These are phyloP conservation scores for Platichthys flesus DNA, from an alignment of 2,113 vertebrate species.

Conservation along the genomic window DNA sequence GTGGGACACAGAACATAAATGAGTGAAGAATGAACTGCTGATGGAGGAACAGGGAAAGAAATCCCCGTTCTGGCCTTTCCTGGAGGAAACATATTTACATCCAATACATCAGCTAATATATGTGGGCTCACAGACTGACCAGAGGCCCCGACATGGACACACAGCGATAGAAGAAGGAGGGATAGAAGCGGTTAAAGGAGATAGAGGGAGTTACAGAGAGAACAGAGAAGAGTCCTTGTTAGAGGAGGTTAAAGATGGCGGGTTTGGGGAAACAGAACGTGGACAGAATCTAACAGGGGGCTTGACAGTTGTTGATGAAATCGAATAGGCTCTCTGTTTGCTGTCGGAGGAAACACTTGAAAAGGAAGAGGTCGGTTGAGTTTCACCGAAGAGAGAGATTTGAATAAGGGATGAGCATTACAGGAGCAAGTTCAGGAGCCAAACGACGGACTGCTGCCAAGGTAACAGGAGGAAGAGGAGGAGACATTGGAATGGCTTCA, in stretches of 20 bases:
- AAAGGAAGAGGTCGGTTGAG: constrained; percentile 43
- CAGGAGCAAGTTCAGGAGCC: constrained; percentile 54
- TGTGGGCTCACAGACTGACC: constrained; percentile 67
- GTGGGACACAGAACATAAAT: constrained; percentile 52
- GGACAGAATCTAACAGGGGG: constrained; percentile 44
- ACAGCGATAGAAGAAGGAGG: constrained; percentile 30
- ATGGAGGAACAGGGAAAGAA: constrained; percentile 32
- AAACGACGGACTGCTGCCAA: constrained; percentile 61
- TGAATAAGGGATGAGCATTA: constrained; percentile 38
- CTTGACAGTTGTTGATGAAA: constrained; percentile 52
- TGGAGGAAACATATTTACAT: constrained; percentile 75
- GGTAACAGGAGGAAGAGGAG: constrained; percentile 65
- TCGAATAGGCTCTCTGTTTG: constrained; percentile 51
- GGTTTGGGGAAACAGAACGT: constrained; percentile 47
- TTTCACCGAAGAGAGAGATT: constrained; percentile 28
- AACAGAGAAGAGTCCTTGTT: constrained; percentile 31
- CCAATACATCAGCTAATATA: constrained; percentile 64
- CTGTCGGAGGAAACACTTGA: constrained; percentile 43
- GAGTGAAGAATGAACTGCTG: constrained; percentile 35
- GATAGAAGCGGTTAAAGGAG: constrained; percentile 14
- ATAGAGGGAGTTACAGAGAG: constrained; percentile 19
- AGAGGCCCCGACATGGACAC: constrained; percentile 62
- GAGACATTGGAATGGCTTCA: constrained; percentile 84
- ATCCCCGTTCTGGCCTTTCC: constrained; percentile 54
- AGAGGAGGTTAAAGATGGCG: constrained; percentile 31